Evolutionary conservation across 2,888 invertebrate genomes (phyloP).

Genomic region (Patella pellucida): DNA sequence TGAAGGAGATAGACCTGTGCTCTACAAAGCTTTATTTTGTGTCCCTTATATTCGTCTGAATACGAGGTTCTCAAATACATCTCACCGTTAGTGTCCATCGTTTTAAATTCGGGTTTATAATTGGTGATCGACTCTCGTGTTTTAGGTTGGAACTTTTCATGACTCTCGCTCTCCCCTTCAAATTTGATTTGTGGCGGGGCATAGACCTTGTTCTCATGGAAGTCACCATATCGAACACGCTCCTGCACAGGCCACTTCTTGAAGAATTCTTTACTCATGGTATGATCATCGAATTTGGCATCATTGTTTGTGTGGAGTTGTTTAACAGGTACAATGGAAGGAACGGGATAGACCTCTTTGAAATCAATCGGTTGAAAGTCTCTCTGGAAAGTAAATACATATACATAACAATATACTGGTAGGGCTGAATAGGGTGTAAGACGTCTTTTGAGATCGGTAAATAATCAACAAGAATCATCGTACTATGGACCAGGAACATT

Average conservation of each 20-base stretch:
- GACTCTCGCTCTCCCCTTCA: constrained; percentile 44
- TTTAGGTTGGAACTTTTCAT: constrained; percentile 54
- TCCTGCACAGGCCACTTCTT: constrained; percentile 56
- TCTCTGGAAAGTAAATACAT: constrained; percentile 45
- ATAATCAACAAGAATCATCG: background rate
- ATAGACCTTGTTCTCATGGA: constrained; percentile 64
- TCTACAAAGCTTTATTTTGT: constrained; percentile 53
- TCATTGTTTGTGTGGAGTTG: constrained; percentile 41
- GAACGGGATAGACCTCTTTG: constrained; percentile 33
- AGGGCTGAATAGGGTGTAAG: background rate
- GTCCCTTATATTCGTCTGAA: constrained; percentile 52
- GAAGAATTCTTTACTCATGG: constrained; percentile 61
- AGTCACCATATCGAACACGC: constrained; percentile 60
- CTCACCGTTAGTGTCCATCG: constrained; percentile 42
- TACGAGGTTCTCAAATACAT: constrained; percentile 62
- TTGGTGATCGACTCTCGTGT: constrained; percentile 43
- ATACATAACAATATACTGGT: background rate
- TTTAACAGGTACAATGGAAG: constrained; percentile 38
- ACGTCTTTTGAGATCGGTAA: background rate
- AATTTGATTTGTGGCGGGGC: constrained; percentile 56
- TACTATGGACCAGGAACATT: too few relatives aligned
- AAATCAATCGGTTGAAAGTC: constrained; percentile 64
- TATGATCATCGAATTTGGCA: constrained; percentile 57
- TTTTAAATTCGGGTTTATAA: constrained; percentile 55
- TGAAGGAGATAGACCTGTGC: constrained; percentile 59